phyloP scores from a whole-genome alignment of 2,888 invertebrate species.

The Oxystoma pomonae region DNA sequence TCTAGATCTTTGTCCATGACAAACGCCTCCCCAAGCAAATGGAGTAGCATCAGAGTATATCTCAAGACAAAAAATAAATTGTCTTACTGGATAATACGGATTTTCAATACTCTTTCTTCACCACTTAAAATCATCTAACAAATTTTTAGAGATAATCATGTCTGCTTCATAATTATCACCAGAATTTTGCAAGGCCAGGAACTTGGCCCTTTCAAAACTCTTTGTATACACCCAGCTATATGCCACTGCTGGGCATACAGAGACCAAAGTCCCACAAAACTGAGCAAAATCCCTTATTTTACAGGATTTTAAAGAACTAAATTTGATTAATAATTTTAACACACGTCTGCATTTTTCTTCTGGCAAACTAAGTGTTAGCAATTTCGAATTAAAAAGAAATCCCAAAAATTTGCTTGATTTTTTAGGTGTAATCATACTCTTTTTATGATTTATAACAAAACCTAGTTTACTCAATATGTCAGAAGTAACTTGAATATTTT shows the following conservation, averaged over 20 bases:
- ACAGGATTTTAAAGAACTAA: too few species aligned
- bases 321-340: neutral
- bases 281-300: conserved; percentile 1
- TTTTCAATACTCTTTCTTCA: conserved; percentile 7
- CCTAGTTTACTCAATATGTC: too few species aligned
- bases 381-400: too few species aligned
- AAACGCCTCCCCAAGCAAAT: conserved; percentile 11
- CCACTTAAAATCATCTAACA: conserved; percentile 1
- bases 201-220: neutral
- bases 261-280: neutral
- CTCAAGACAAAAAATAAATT: conserved; percentile 16
- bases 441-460: too few species aligned
- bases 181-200: neutral
- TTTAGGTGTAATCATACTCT: too few species aligned
- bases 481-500: too few species aligned
- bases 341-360: neutral
- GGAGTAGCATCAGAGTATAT: conserved; percentile 29
- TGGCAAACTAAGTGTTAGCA: neutral
- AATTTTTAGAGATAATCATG: neutral
- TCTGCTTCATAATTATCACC: neutral
- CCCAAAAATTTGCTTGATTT: too few species aligned
- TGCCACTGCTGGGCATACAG: neutral
- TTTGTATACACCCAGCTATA: conserved; percentile 8
- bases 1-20: neutral
- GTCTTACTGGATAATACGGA: conserved; percentile 13